A percentile compares a stretch with the other conserved stretches of the same genome.
Conservation (phyloP, 2,888 invertebrate species). For the Epinotia ramella region DNA sequence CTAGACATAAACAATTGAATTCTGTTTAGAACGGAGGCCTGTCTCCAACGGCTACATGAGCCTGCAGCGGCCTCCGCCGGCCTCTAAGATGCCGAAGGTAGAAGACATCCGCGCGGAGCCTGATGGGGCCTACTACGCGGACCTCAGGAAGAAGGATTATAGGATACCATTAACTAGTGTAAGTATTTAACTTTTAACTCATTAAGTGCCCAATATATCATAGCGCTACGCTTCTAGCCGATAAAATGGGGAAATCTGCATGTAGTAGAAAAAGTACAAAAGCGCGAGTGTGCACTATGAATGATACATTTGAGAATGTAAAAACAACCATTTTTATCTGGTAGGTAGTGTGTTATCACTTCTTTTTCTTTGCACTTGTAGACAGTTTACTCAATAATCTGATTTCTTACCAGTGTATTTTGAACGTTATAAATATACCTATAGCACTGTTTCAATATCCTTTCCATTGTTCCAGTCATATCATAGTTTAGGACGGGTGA, state of each 20-base stretch:
- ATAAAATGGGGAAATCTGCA: too few relatives aligned
- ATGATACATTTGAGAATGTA: too few relatives aligned
- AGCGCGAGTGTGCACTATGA: too few relatives aligned
- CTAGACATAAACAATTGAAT: not conserved
- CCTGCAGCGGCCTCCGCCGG: conserved; percentile 76
- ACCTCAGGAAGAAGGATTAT: conserved; percentile 81
- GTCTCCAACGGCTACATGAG: conserved; percentile 84
- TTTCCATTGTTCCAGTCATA: conserved; percentile 87
- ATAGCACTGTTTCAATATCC: not conserved
- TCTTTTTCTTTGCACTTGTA: too few relatives aligned
- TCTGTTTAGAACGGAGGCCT: conserved; percentile 72
- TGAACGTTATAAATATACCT: too few relatives aligned
- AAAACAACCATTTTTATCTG: too few relatives aligned
- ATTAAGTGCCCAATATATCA: too few relatives aligned
- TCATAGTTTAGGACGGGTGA: conserved; percentile 89
- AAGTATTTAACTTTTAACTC: conserved; percentile 56
- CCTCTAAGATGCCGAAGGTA: conserved; percentile 64
- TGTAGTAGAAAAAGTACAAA: too few relatives aligned
- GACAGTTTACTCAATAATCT: too few relatives aligned
- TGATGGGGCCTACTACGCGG: conserved; percentile 78
- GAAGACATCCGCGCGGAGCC: conserved; percentile 80
- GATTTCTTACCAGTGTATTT: too few relatives aligned
- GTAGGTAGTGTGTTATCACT: too few relatives aligned
- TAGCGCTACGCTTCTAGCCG: too few relatives aligned
- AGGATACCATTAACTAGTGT: conserved; percentile 83